Evolutionary conservation across 1,140 invertebrate genomes (phyloP).

Genomic region (Drosophila hydei): DNA sequence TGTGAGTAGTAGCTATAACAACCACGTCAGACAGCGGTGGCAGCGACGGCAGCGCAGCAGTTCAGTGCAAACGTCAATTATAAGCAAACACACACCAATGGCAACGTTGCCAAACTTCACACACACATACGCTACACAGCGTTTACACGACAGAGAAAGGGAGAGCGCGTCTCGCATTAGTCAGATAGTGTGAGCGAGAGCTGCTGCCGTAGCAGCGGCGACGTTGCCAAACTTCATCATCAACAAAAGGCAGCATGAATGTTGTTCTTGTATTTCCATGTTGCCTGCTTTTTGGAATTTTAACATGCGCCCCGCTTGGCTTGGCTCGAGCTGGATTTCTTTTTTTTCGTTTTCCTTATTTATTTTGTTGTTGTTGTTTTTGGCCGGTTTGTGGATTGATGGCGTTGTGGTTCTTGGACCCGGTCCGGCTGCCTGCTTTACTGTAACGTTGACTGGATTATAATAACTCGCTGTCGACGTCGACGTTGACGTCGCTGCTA

Average conservation of each 20-base stretch:
- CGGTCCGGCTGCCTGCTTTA: slow-evolving; percentile 39
- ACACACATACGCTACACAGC: slow-evolving; percentile 27
- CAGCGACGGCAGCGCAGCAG: slow-evolving; percentile 43
- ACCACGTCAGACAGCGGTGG: slow-evolving; percentile 71
- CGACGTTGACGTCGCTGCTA: slow-evolving; percentile 50
- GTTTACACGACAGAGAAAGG: slow-evolving; percentile 29
- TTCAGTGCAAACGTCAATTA: slow-evolving; percentile 80
- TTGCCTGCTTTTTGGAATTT: slow-evolving; percentile 72
- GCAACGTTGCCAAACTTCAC: slow-evolving; percentile 63
- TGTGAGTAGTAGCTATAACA: slow-evolving; percentile 46
- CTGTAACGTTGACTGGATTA: slow-evolving; percentile 68
- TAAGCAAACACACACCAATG: slow-evolving; percentile 64
- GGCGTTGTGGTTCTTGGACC: slow-evolving; percentile 46
- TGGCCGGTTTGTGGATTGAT: slow-evolving; percentile 51
- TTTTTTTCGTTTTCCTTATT: slow-evolving; percentile 16
- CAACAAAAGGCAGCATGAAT: slow-evolving; percentile 55
- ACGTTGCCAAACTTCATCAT: slow-evolving; percentile 47
- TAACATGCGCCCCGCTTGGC: slow-evolving; percentile 69
- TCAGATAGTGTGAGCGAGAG: slow-evolving; percentile 20
- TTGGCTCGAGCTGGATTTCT: slow-evolving; percentile 40
- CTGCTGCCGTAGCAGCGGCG: slow-evolving; percentile 8
- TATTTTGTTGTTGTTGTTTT: slow-evolving; percentile 18
- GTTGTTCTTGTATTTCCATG: slow-evolving; percentile 79
- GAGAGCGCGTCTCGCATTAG: slow-evolving; percentile 7
- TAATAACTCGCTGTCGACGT: slow-evolving; percentile 65